Conservation (phyloP, 2,797 vertebrate genomes). For the Lutjanus campechanus region DNA sequence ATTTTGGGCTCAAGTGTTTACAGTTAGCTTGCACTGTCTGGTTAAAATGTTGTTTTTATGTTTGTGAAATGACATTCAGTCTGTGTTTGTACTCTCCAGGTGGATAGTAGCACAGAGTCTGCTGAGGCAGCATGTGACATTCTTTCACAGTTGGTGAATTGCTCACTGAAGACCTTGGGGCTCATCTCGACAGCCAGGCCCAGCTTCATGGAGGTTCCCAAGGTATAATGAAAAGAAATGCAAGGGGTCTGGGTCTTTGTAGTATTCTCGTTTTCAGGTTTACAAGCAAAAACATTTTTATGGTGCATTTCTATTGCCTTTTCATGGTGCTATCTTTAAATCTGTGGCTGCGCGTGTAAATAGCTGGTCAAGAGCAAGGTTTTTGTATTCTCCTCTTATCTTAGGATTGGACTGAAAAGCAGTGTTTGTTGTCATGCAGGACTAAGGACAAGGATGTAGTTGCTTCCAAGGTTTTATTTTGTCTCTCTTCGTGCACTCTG, state of each 20-base stretch:
- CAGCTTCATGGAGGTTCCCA: slow-evolving; percentile 99
- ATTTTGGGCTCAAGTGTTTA: not conserved
- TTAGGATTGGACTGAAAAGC: slow-evolving; percentile 29
- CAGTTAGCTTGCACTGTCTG: not conserved
- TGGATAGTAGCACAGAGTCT: slow-evolving; percentile 98
- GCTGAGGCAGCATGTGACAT: slow-evolving; percentile 98
- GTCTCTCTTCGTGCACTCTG: not conserved
- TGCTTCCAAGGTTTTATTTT: slow-evolving; percentile 13
- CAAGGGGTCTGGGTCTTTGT: not conserved
- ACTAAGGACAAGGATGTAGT: slow-evolving; percentile 4
- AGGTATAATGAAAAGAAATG: slow-evolving; percentile 83
- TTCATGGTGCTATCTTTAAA: not conserved
- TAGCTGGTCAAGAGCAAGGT: not conserved
- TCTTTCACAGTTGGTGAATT: slow-evolving; percentile 97
- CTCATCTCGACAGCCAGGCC: slow-evolving; percentile 98
- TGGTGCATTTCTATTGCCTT: not conserved
- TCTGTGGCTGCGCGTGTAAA: not conserved
- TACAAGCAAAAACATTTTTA: not conserved
- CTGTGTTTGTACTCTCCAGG: slow-evolving; percentile 82
- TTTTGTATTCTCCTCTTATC: slow-evolving; percentile 19
- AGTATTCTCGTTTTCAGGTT: slow-evolving; percentile 9
- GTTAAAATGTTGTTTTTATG: not conserved
- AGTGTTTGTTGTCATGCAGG: slow-evolving; percentile 10
- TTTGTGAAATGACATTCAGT: not conserved
- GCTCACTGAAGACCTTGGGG: slow-evolving; percentile 97